Percentiles rank a stretch among this genome's conserved stretches.
Evolutionary conservation across 2,797 vertebrate species (phyloP).

Genomic region (Galago senegalensis): DNA sequence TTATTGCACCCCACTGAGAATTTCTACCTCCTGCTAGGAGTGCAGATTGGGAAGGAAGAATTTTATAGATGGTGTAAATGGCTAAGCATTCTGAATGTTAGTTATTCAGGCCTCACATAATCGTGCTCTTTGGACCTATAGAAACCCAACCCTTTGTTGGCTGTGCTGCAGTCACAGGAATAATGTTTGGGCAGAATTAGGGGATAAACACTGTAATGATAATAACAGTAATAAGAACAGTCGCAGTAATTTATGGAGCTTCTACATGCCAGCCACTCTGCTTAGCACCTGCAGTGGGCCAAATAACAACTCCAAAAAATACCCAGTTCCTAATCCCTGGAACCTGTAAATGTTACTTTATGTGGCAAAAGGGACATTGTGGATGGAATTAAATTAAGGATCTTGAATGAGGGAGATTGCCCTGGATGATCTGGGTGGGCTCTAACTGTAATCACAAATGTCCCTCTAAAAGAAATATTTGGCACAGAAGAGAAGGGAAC

Average conservation of each 20-base stretch:
- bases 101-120: constrained; percentile 62
- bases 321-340: background rate
- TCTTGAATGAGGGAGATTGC: constrained; percentile 5
- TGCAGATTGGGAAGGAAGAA: constrained; percentile 25
- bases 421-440: background rate
- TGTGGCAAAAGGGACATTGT: background rate
- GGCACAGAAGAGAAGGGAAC: background rate
- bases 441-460: background rate
- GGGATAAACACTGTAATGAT: background rate
- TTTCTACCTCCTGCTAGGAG: constrained; percentile 55
- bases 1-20: constrained; percentile 57
- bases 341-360: background rate
- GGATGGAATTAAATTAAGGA: background rate
- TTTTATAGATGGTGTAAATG: constrained; percentile 66
- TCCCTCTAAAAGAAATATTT: background rate
- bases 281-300: background rate
- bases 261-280: constrained; percentile 19
- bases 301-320: background rate
- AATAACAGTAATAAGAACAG: background rate
- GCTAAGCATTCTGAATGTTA: constrained; percentile 50
- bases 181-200: constrained; percentile 24
- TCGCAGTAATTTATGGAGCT: background rate
- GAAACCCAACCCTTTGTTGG: constrained; percentile 58
- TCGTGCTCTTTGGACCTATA: constrained; percentile 68
- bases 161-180: background rate